Percentiles rank a stretch among this genome's conserved stretches.
Conservation (phyloP, 2,888 invertebrate species). For the Calephelis perditalis region DNA sequence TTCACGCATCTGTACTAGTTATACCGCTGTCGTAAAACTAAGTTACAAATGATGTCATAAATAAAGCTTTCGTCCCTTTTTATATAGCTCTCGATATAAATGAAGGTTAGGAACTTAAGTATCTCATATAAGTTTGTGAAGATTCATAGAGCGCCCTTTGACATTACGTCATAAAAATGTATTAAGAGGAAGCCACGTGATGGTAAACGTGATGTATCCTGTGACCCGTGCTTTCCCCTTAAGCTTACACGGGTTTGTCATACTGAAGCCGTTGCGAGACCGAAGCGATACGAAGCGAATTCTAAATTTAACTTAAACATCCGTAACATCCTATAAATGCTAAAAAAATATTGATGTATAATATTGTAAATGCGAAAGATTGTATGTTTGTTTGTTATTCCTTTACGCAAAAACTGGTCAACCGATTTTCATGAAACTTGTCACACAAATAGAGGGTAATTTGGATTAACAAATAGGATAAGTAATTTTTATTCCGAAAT, state of each 20-base stretch:
- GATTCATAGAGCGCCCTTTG: neutral
- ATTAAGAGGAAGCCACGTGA: neutral
- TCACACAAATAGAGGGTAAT: too few species aligned
- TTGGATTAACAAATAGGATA: too few species aligned
- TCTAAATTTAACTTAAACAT: neutral
- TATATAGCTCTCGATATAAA: neutral
- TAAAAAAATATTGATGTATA: neutral
- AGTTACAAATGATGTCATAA: neutral
- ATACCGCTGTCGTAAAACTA: too few species aligned
- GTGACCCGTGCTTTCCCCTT: neutral
- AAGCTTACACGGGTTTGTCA: too few species aligned
- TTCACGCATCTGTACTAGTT: too few species aligned
- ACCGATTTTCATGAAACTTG: too few species aligned
- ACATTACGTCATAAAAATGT: conserved; percentile 1
- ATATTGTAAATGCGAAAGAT: too few species aligned
- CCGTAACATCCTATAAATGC: neutral
- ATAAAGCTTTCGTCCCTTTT: neutral
- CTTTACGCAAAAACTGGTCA: too few species aligned
- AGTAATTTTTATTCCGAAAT: too few species aligned
- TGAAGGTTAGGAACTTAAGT: neutral
- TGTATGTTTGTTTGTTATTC: too few species aligned
- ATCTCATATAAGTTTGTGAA: neutral
- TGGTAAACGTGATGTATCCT: neutral
- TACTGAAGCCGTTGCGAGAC: too few species aligned
- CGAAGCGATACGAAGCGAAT: too few species aligned